A percentile compares a stretch with the other conserved stretches of the same genome.
phyloP scores from a whole-genome alignment of 2,113 vertebrate genomes.

The Paraplagusia blochii region DNA sequence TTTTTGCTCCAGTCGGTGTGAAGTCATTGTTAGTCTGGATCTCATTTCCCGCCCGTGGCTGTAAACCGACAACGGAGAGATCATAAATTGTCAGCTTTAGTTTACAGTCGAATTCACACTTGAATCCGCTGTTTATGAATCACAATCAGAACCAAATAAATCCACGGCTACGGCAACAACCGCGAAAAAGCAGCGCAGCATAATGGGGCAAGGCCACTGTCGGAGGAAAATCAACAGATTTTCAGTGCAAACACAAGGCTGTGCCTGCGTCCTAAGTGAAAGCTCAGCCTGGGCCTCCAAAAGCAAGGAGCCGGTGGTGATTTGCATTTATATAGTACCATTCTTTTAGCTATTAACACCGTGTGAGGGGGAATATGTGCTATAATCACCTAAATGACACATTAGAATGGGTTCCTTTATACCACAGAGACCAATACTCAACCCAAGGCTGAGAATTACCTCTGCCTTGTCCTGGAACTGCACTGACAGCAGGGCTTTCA shows the following conservation, averaged over 20 bases:
- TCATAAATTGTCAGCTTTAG: constrained; percentile 21
- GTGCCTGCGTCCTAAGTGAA: constrained; percentile 28
- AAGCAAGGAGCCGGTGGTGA: constrained; percentile 20
- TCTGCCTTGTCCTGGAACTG: constrained; percentile 31
- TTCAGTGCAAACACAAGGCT: constrained; percentile 21
- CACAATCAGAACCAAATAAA: constrained; percentile 1
- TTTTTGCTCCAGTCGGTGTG: constrained; percentile 20
- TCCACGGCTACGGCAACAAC: constrained; percentile 2
- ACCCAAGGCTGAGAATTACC: constrained; percentile 25
- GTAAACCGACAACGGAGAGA: constrained; percentile 30
- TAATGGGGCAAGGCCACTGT: constrained; percentile 4
- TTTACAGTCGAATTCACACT: constrained; percentile 16
- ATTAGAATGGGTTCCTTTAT: constrained; percentile 33
- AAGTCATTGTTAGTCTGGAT: constrained; percentile 37
- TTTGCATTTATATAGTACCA: constrained; percentile 60
- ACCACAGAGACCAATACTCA: constrained; percentile 33
- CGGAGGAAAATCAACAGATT: constrained; percentile 25
- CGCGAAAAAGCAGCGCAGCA: background rate
- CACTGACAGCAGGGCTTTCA: constrained; percentile 1
- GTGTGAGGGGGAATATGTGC: constrained; percentile 28
- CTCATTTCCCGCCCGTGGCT: constrained; percentile 6
- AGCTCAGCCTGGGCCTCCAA: constrained; percentile 30
- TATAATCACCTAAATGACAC: constrained; percentile 49
- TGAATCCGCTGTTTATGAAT: constrained; percentile 15
- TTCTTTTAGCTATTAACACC: constrained; percentile 52